Base-by-base conservation (phyloP, 2,797 vertebrate genomes). In the Gymnothorax reevesii region DNA sequence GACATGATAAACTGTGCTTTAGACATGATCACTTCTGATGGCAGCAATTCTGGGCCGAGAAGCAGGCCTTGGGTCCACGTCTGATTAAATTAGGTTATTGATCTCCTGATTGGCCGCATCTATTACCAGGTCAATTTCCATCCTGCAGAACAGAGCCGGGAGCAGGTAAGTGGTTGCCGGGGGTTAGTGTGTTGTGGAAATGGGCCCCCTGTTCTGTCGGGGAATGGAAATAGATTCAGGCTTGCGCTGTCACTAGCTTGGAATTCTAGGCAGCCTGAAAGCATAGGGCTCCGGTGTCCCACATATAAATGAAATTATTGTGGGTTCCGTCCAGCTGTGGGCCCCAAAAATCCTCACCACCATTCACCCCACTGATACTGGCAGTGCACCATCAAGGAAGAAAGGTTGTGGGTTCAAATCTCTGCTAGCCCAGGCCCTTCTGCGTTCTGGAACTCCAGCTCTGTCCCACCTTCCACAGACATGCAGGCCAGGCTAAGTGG, bases 51-150 rank as follows among this genome's bases (percentile, higher is more conserved):
- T 9, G 20, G 17, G 42, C 75, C 13, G 8, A 52, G 3, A 12
- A 55, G 15, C 7, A 20, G 49, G 27, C 71, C 13, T 17, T 42
- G 9, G 42, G 75, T 79, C 87, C 89, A 62, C 87, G 89, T 89
- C 90, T 89, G 91, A 84, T 86, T 84, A 88, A 94, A 94, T 94
- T 79, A 89, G 88, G 95, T 94, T 94, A 96, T 91, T 90, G 94
- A 93, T 92, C 92, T 91, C 89, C 92, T 91, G 92, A 92, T 93
- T 92, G 92, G 91, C 89, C 91, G 90, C 92, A 93, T 94, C 90
- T 88, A 90, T 92, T 89, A 88, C 91, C 89, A 85, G 86, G 88
- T 90, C 89, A 91, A 90, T 89, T 88, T 92, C 90, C 91, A 88
- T 92, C 88, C 87, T 0, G 83, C 84, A 86, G 3, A 85, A 86